Base-by-base conservation (phyloP, 2,888 invertebrate genomes). In the Cryptocephalus moraei region DNA sequence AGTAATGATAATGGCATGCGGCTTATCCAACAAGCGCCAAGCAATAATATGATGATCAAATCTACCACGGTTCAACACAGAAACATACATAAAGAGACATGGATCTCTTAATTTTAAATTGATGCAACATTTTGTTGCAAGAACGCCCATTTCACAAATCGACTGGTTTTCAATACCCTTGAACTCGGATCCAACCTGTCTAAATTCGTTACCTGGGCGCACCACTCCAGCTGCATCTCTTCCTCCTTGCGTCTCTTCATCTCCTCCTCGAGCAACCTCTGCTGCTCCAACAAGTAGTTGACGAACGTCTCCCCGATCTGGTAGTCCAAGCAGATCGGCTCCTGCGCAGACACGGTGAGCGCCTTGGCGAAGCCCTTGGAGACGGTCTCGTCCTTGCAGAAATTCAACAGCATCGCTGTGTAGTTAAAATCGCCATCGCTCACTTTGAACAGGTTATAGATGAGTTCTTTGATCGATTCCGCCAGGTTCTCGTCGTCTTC, bases 351-450 rank as follows among this genome's bases (percentile, higher is more conserved):
- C 22, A 82, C 67, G 13, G 75, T 73, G 13, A 82, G 56, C 1
- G 80, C 81, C 52, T 75, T 76, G 0, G 69, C 74, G 44, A 82
- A 74, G 1, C 82, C 82, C 55, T 72, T 65, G 6, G 73, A 64
- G 0, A 78, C 74, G 22, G 22, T 22, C 22, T 22, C 22, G 22
- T 71, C 75, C 67, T 81, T 82, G 59, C 82, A 82, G 56, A 82
- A 79, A 13, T 76, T 76, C 49, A 83, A 62, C 33, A 84, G 63
- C 57, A 84, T 69, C 6, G 78, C 78, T 1, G 80, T 75, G 61
- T 84, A 84, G 59, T 81, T 81, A 54, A 79, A 71, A 34, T 66
- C 56, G 49, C 76, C 63, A 48, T 70, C 61, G 39, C 68, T 62
- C 0, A 72, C 68, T 62, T 73, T 70, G 61, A 73, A 83, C 58